Evolutionary conservation across 2,113 vertebrate species (phyloP).

Genomic region (Gymnorhina tibicen): DNA sequence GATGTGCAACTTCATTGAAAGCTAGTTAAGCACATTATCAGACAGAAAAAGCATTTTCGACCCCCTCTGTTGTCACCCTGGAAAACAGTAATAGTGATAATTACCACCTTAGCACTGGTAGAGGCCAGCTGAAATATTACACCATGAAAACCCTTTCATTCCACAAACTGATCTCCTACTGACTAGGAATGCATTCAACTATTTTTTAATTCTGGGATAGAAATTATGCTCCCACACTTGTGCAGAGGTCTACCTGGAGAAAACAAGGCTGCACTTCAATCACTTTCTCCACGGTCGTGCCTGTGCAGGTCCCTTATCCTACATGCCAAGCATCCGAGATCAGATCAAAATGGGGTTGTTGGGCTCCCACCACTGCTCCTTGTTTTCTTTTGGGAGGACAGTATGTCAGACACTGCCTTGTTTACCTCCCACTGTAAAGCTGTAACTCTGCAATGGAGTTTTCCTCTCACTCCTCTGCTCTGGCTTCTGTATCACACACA

Average conservation of each 20-base stretch:
- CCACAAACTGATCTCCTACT: neutral
- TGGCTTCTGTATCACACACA: neutral
- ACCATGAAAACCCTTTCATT: neutral
- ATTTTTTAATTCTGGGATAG: neutral
- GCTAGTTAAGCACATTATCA: neutral
- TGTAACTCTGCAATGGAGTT: neutral
- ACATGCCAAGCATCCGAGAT: neutral
- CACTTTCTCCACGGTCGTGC: neutral
- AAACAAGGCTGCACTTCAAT: neutral
- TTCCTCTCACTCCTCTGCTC: neutral
- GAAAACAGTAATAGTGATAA: neutral
- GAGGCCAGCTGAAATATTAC: neutral
- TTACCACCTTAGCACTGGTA: neutral
- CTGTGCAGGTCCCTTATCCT: neutral
- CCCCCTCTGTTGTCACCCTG: neutral
- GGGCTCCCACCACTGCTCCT: neutral
- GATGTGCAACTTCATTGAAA: neutral
- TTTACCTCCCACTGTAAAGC: neutral
- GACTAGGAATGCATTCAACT: neutral
- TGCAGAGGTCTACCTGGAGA: neutral
- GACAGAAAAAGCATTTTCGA: neutral
- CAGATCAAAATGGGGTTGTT: neutral
- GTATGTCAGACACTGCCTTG: neutral
- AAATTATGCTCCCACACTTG: neutral
- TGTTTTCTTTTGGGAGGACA: neutral